Conservation (phyloP, 2,888 invertebrate genomes). For the Dicyrtoma fusca region DNA sequence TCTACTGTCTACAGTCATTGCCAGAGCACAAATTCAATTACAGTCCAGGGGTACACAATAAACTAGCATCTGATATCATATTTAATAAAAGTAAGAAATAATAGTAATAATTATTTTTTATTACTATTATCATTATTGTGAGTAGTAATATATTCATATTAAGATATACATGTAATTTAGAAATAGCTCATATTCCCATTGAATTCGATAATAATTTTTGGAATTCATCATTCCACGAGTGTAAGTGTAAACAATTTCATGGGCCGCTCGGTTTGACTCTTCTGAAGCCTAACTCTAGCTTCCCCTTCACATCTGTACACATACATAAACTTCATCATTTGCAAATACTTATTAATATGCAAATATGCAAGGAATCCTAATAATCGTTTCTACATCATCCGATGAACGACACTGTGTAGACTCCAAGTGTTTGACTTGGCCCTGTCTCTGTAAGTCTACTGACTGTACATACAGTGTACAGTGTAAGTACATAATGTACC, state of each 20-base stretch:
- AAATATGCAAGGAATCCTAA: too few species aligned
- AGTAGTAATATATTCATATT: too few species aligned
- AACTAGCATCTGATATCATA: background rate
- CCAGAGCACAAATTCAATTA: background rate
- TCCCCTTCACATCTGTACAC: background rate
- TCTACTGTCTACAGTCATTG: background rate
- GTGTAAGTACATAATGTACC: background rate
- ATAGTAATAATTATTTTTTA: background rate
- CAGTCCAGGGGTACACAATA: background rate
- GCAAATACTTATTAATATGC: too few species aligned
- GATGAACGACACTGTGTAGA: too few species aligned
- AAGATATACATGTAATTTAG: background rate
- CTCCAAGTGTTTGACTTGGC: too few species aligned
- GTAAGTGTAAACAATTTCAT: conserved; percentile 13
- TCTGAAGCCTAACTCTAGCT: too few species aligned
- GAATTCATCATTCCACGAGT: background rate
- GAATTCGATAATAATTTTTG: background rate
- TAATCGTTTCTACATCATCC: too few species aligned
- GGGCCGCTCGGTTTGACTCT: background rate
- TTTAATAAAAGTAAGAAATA: background rate
- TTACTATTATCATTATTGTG: background rate
- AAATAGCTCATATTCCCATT: background rate
- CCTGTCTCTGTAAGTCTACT: too few species aligned
- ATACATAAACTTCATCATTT: background rate
- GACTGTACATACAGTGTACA: too few species aligned